Conservation (phyloP, 2,888 invertebrate genomes). For the Exephanes ischioxanthus region DNA sequence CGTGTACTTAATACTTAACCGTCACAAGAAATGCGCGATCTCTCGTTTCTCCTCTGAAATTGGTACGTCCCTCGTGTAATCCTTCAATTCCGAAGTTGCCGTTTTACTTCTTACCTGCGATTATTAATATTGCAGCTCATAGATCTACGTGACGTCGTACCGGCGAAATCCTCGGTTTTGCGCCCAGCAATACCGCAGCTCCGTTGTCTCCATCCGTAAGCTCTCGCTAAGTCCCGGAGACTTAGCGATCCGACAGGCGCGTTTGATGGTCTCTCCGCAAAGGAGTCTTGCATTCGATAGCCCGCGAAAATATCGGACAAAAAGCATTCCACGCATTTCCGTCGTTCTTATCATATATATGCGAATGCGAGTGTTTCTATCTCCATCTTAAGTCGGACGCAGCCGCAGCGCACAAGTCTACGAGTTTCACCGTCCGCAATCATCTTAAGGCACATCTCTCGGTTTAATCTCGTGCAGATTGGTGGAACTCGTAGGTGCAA, state of each 20-base stretch:
- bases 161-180: background rate
- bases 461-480: too few species aligned
- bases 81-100: slow-evolving; percentile 3
- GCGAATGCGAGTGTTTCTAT: too few species aligned
- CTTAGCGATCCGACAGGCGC: background rate
- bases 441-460: too few species aligned
- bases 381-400: too few species aligned
- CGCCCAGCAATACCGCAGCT: background rate
- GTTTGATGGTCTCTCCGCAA: too few species aligned
- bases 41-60: background rate
- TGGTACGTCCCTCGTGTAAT: background rate
- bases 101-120: background rate
- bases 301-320: too few species aligned
- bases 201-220: background rate
- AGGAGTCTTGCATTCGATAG: too few species aligned
- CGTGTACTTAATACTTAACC: background rate
- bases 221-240: slow-evolving; percentile 7
- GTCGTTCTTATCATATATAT: background rate
- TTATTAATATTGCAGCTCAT: background rate
- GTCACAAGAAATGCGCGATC: background rate
- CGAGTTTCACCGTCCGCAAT: too few species aligned
- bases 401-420: too few species aligned
- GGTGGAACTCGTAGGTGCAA: too few species aligned
- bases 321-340: too few species aligned
- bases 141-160: background rate